Evolutionary conservation across 2,888 invertebrate species (phyloP).

Genomic region (Pemphredon lugubris): DNA sequence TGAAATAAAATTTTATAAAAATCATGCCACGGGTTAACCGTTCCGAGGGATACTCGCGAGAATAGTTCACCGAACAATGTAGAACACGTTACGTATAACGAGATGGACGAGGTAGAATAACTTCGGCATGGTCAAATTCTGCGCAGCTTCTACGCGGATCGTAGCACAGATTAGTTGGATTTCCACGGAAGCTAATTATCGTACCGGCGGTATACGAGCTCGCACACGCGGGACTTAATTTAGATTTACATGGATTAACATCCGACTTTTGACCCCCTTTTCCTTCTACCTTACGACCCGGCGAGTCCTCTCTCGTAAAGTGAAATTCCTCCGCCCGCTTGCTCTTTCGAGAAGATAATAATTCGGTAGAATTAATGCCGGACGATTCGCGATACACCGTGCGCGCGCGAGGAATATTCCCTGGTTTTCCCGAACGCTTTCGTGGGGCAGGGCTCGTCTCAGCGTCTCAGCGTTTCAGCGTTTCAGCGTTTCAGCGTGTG

Average conservation of each 20-base stretch:
- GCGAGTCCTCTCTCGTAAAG: constrained; percentile 34
- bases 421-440: no score
- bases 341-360: constrained; percentile 42
- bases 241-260: constrained; percentile 57
- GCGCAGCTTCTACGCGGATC: constrained; percentile 46
- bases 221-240: constrained; percentile 54
- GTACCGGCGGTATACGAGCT: constrained; percentile 39
- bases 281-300: constrained; percentile 16
- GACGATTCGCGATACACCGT: not conserved
- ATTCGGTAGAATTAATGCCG: constrained; percentile 28
- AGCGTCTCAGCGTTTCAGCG: no score
- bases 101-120: constrained; percentile 27
- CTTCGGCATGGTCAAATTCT: constrained; percentile 53
- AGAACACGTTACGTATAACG: constrained; percentile 26
- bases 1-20: not conserved
- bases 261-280: constrained; percentile 45
- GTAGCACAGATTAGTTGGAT: constrained; percentile 50
- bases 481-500: not conserved
- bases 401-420: no score
- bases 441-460: no score
- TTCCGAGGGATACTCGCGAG: not conserved
- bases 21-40: not conserved
- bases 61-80: not conserved
- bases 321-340: constrained; percentile 1
- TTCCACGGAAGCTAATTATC: constrained; percentile 54